These are phyloP conservation scores for Hesperophylax magnus DNA, from an alignment of 1,140 invertebrate species.

Conservation along the genomic window DNA sequence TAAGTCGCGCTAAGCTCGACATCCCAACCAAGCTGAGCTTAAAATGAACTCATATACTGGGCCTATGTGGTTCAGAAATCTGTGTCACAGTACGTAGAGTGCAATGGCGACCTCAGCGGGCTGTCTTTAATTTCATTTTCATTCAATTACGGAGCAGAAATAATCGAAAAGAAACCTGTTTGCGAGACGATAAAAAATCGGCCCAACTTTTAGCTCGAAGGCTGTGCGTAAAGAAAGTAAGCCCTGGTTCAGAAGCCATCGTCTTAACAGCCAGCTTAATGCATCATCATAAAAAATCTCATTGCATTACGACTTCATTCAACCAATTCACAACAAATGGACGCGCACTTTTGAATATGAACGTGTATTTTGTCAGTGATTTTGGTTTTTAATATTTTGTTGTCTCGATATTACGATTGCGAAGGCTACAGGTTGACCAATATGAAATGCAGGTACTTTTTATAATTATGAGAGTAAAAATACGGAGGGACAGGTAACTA, in stretches of 20 bases:
- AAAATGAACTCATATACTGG: too few relatives aligned
- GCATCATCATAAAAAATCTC: background rate
- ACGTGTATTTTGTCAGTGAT: background rate
- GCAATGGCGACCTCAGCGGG: background rate
- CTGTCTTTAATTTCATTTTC: slow-evolving; percentile 13
- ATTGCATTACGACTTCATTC: background rate
- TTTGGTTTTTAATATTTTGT: background rate
- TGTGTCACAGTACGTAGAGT: background rate
- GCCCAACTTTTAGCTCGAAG: slow-evolving; percentile 1
- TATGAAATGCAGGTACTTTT: background rate
- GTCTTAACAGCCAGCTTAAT: background rate
- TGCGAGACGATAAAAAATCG: slow-evolving; percentile 16
- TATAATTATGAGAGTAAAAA: too few relatives aligned
- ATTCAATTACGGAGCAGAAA: slow-evolving; percentile 7
- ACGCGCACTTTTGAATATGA: background rate
- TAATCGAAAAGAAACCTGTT: slow-evolving; percentile 20
- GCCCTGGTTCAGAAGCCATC: background rate
- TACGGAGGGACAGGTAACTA: too few relatives aligned
- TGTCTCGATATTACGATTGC: background rate
- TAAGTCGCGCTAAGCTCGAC: too few relatives aligned
- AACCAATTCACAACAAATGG: background rate
- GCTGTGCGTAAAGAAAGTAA: slow-evolving; percentile 23
- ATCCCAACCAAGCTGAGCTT: too few relatives aligned
- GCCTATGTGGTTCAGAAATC: background rate
- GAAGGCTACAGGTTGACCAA: background rate